A percentile compares a stretch with the other conserved stretches of the same genome.
These are phyloP conservation scores for Heteromurus nitidus DNA, from an alignment of 2,888 invertebrate species.

Conservation along the genomic window DNA sequence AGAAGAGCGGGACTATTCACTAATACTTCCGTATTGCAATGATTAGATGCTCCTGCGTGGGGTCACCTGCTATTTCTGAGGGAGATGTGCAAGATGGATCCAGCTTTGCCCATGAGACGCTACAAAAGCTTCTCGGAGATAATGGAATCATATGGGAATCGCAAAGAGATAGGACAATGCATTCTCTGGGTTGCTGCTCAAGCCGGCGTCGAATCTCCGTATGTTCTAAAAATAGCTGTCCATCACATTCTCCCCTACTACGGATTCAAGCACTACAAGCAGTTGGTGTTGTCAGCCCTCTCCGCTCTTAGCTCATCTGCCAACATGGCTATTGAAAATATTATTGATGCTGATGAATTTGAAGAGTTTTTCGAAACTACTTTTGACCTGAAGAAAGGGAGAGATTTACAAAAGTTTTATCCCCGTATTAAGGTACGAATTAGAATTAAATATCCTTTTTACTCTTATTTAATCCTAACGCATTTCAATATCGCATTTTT, in stretches of 20 bases:
- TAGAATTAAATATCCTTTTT: background rate
- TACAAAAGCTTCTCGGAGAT: conserved; percentile 68
- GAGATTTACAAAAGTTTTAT: conserved; percentile 73
- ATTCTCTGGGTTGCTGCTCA: conserved; percentile 72
- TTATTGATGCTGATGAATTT: conserved; percentile 72
- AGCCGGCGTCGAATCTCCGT: conserved; percentile 69
- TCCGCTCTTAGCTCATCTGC: conserved; percentile 51
- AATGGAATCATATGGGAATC: conserved; percentile 72
- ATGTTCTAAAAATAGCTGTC: conserved; percentile 73
- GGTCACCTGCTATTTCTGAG: conserved; percentile 72
- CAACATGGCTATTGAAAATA: conserved; percentile 71
- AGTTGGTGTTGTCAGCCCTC: conserved; percentile 64
- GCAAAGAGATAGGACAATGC: conserved; percentile 72
- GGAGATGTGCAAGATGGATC: conserved; percentile 71
- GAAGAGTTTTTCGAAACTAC: conserved; percentile 73
- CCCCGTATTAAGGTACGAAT: conserved; percentile 69
- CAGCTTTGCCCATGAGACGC: conserved; percentile 67
- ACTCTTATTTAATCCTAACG: background rate
- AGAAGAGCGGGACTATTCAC: too few species aligned
- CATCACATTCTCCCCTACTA: conserved; percentile 72
- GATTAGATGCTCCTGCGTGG: conserved; percentile 71
- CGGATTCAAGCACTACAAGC: conserved; percentile 73
- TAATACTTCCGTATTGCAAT: background rate
- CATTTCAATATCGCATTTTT: background rate
- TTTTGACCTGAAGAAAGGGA: conserved; percentile 71